These are phyloP conservation scores for Drosophila kepulauana DNA, from an alignment of 1,140 invertebrate genomes.

Conservation along the genomic window DNA sequence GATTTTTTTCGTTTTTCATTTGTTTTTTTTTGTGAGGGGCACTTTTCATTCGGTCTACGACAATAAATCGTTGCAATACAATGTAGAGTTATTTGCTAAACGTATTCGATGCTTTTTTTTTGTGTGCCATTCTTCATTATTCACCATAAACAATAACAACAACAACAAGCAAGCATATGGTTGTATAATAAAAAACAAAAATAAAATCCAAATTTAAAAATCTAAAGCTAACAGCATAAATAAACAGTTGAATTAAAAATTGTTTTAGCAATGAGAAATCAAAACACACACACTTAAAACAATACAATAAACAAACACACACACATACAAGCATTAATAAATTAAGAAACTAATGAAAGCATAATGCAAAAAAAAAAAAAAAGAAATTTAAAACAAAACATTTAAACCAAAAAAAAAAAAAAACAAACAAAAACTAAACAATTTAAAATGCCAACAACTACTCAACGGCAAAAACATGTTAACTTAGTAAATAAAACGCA, in stretches of 20 bases:
- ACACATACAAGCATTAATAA: slow-evolving; percentile 40
- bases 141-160: slow-evolving; percentile 4
- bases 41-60: slow-evolving; percentile 34
- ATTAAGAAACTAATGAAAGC: slow-evolving; percentile 30
- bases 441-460: slow-evolving; percentile 59
- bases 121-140: not conserved
- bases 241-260: slow-evolving; percentile 20
- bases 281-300: slow-evolving; percentile 17
- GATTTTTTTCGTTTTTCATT: not conserved
- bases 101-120: slow-evolving; percentile 21
- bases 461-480: slow-evolving; percentile 54
- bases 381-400: slow-evolving; percentile 14
- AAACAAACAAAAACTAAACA: slow-evolving; percentile 32
- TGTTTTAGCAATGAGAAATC: slow-evolving; percentile 26
- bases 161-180: slow-evolving; percentile 45
- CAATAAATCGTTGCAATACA: slow-evolving; percentile 36
- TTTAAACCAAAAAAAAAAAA: slow-evolving; percentile 2
- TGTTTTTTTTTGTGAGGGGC: not conserved
- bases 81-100: slow-evolving; percentile 18
- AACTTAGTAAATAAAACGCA: slow-evolving; percentile 63
- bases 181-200: slow-evolving; percentile 37
- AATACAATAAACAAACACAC: slow-evolving; percentile 30
- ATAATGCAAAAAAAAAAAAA: slow-evolving; percentile 23
- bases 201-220: slow-evolving; percentile 23
- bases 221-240: slow-evolving; percentile 7